Base-by-base conservation (phyloP, 2,113 vertebrate genomes). In the Nerophis lumbriciformis region DNA sequence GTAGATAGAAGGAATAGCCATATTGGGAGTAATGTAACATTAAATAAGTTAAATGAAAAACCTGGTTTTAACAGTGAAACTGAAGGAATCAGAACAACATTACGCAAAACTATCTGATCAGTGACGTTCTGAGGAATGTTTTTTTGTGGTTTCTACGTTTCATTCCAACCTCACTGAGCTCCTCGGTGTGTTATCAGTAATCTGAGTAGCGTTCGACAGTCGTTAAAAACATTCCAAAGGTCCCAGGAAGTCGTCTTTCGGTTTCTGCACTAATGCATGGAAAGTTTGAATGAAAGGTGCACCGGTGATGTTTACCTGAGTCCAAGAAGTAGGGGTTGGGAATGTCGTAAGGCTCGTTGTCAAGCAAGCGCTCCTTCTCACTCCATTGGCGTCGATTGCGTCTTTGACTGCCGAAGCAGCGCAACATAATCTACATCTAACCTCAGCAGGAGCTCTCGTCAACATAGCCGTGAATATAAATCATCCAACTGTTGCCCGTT, bases 401-500 rank as follows among this genome's bases (percentile, higher is more conserved):
- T 37, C 85, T 83, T 1, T 72, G 74, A 55, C 68, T 56, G 44
- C 90, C 87, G 2, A 90, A 90, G 76, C 89, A 90, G 65, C 69
- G 63, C 83, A 88, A 81, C 71, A 77, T 88, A 59, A 37, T 76
- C 42, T 6, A 37, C 35, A 54, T 65, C 10, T 37, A 42, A 50
- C 51, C 38, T 58, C n/a, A 58, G 15, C 13, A 28, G 21, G 50
- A n/a, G 9, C 39, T 68, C 16, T 38, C 42, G 39, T 44, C 19
- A 37, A 51, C 35, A 45, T 6, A 64, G 48, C 42, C 36, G 45
- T 50, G 57, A 19, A 56, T 60, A 50, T 6, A 44, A 6, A 15
- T 19, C 55, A 4, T 47, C 52, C 42, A 1, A 45, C 42, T 11
- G 10, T 45, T 45, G 42, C 42, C 11, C 42, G 12, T 45, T 45